Evolutionary conservation across 2,113 vertebrate genomes (phyloP).

Genomic region (Xiphophorus maculatus): DNA sequence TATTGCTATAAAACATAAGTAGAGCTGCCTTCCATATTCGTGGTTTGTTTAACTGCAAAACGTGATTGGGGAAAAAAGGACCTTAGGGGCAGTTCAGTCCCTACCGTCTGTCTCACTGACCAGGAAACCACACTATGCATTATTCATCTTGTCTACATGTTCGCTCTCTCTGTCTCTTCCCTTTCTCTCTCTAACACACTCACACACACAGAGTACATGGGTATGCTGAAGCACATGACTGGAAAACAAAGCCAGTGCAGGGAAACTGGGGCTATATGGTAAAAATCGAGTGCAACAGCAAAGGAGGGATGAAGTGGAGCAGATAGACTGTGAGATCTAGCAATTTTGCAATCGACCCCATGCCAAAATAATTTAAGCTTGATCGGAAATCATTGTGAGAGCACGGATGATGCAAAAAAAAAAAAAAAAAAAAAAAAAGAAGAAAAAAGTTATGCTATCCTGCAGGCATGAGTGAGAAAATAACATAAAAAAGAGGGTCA

Average conservation of each 20-base stretch:
- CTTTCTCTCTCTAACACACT: not conserved
- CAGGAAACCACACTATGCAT: slow-evolving; percentile 75
- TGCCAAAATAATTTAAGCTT: slow-evolving; percentile 65
- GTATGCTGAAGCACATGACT: not conserved
- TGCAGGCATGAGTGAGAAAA: slow-evolving; percentile 38
- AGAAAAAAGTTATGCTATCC: slow-evolving; percentile 47
- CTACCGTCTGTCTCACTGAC: slow-evolving; percentile 65
- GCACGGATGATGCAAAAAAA: slow-evolving; percentile 29
- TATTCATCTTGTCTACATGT: slow-evolving; percentile 60
- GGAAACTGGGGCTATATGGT: not conserved
- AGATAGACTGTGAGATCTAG: slow-evolving; percentile 44
- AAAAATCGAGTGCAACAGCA: not conserved
- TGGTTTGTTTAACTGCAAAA: slow-evolving; percentile 65
- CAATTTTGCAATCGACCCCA: slow-evolving; percentile 56
- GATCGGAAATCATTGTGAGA: slow-evolving; percentile 67
- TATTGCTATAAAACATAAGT: slow-evolving; percentile 42
- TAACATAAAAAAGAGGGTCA: slow-evolving; percentile 38
- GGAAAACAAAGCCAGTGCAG: not conserved
- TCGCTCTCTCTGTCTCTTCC: not conserved
- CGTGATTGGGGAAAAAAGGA: slow-evolving; percentile 37
- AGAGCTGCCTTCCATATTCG: slow-evolving; percentile 33
- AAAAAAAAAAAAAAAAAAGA: slow-evolving; percentile 17
- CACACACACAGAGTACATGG: slow-evolving; percentile 5
- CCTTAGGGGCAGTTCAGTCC: slow-evolving; percentile 55
- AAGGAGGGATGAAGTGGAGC: slow-evolving; percentile 11